phyloP scores from a whole-genome alignment of 2,888 invertebrate genomes.

The Caradrina kadenii region DNA sequence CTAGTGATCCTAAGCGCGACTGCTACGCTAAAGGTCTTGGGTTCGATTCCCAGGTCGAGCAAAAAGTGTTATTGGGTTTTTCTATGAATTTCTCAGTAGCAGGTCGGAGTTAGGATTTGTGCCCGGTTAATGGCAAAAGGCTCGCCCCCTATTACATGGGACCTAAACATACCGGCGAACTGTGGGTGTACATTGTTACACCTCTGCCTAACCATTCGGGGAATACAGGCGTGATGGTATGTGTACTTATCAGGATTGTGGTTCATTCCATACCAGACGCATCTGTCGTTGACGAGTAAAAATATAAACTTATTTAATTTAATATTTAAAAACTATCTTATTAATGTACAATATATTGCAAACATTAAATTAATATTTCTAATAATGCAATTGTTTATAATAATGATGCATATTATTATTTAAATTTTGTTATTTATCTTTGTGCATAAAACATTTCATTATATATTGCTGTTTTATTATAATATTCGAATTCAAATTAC shows the following conservation, averaged over 20 bases:
- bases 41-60: no score
- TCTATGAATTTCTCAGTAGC: no score
- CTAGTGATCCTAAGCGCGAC: no score
- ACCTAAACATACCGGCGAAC: no score
- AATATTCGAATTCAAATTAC: conserved; percentile 45
- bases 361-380: conserved; percentile 20
- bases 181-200: no score
- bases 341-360: conserved; percentile 21
- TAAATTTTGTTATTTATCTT: conserved; percentile 35
- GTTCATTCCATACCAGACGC: neutral
- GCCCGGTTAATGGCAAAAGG: no score
- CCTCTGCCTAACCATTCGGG: no score
- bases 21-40: no score
- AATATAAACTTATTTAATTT: conserved; percentile 4
- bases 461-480: conserved; percentile 19
- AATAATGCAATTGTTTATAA: conserved; percentile 28
- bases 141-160: no score
- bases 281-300: neutral
- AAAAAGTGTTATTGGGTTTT: no score
- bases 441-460: conserved; percentile 30
- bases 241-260: neutral
- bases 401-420: conserved; percentile 32
- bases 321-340: conserved; percentile 4
- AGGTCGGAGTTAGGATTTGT: no score
- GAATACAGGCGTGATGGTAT: no score